phyloP scores from a whole-genome alignment of 2,113 vertebrate species.

The Anser cygnoides region DNA sequence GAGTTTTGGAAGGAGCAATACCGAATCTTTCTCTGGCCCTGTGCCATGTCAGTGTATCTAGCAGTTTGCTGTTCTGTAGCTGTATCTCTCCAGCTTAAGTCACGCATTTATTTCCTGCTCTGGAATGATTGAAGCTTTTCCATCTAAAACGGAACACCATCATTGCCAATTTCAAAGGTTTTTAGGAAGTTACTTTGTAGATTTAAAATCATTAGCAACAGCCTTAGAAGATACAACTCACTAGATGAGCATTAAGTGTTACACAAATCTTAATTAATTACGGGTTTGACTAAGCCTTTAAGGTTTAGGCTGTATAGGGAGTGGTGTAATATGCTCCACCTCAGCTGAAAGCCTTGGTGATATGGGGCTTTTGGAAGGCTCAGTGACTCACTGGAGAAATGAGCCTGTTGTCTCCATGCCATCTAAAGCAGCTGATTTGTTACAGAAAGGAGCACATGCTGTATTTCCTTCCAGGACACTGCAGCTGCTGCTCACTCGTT shows the following conservation, averaged over 20 bases:
- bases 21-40: constrained; percentile 4
- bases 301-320: background rate
- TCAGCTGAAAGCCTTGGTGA: constrained; percentile 9
- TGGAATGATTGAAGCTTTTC: constrained; percentile 37
- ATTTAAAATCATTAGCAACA: constrained; percentile 48
- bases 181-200: background rate
- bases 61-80: constrained; percentile 9
- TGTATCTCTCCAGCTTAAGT: background rate
- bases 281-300: constrained; percentile 9
- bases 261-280: constrained; percentile 35
- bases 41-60: background rate
- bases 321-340: background rate
- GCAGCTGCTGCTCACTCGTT: background rate
- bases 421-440: background rate
- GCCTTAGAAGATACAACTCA: background rate
- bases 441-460: background rate
- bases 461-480: background rate
- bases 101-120: constrained; percentile 23
- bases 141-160: constrained; percentile 4
- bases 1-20: constrained; percentile 12
- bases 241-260: background rate
- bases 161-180: constrained; percentile 55
- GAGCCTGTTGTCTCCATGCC: background rate
- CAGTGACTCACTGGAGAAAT: background rate
- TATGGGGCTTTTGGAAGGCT: background rate